Conservation (phyloP, 2,797 vertebrate genomes). For the Gymnoscopelus braueri region DNA sequence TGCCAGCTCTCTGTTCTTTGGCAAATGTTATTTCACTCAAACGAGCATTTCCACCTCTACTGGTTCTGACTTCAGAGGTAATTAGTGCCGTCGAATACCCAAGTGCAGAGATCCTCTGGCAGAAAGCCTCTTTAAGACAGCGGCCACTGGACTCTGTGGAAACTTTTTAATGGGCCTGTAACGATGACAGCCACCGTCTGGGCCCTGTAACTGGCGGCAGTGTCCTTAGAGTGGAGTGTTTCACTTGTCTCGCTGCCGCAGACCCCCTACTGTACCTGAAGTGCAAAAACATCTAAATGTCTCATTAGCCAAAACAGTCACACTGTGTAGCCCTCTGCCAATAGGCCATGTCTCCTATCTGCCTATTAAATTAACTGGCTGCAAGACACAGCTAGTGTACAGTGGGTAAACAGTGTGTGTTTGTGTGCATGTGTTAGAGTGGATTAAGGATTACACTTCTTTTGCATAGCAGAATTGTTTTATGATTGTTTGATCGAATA, state of each 20-base stretch:
- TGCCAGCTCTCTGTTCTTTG: constrained; percentile 22
- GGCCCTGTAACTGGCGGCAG: constrained; percentile 41
- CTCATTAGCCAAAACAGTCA: constrained; percentile 64
- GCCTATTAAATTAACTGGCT: too few species aligned
- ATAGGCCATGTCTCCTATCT: constrained; percentile 45
- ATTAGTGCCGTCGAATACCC: constrained; percentile 48
- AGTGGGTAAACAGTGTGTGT: too few species aligned
- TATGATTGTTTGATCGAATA: too few species aligned
- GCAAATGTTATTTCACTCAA: constrained; percentile 25
- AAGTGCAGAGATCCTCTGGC: constrained; percentile 41
- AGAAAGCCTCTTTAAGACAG: constrained; percentile 33
- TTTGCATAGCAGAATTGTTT: too few species aligned
- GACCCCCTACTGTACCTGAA: constrained; percentile 54
- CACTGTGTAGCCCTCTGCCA: constrained; percentile 30
- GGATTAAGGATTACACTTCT: too few species aligned
- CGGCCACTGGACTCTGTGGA: constrained; percentile 43
- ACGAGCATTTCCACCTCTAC: constrained; percentile 20
- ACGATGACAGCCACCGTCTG: constrained; percentile 64
- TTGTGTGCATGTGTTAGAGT: too few species aligned
- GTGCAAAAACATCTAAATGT: constrained; percentile 56
- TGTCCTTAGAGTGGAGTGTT: constrained; percentile 40
- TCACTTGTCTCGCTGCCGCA: constrained; percentile 44
- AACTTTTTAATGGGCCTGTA: constrained; percentile 69
- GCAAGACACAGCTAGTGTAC: too few species aligned
- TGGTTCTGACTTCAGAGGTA: constrained; percentile 42